Percentiles rank a stretch among this genome's conserved stretches.
phyloP scores from a whole-genome alignment of 2,888 invertebrate species.

The Drosophila barbarae region DNA sequence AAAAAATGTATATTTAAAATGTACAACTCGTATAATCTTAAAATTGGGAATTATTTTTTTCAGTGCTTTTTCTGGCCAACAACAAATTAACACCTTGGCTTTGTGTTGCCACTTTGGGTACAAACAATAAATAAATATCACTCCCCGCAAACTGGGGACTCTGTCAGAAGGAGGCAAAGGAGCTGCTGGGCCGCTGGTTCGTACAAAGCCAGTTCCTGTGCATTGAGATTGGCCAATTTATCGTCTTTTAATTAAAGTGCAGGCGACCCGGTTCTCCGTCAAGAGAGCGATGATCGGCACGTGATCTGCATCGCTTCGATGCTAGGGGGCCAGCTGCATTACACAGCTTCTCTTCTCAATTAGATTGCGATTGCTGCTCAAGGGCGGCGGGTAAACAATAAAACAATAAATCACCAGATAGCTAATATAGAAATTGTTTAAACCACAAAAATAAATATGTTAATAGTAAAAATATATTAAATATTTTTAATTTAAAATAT shows the following conservation, averaged over 20 bases:
- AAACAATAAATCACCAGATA: background rate
- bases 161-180: slow-evolving; percentile 56
- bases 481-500: no score
- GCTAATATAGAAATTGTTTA: background rate
- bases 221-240: slow-evolving; percentile 75
- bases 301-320: slow-evolving; percentile 23
- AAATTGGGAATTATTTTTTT: no score
- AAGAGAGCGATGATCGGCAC: slow-evolving; percentile 43
- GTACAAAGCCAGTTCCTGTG: slow-evolving; percentile 35
- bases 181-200: slow-evolving; percentile 8
- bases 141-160: slow-evolving; percentile 35
- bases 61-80: slow-evolving; percentile 48
- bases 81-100: slow-evolving; percentile 77
- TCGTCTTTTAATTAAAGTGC: slow-evolving; percentile 79
- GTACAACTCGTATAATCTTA: no score
- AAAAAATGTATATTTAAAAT: background rate
- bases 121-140: slow-evolving; percentile 77
- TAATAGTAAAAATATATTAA: no score
- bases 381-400: no score
- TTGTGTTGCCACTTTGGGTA: slow-evolving; percentile 74
- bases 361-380: slow-evolving; percentile 30
- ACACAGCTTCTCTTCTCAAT: slow-evolving; percentile 39
- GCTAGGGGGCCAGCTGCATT: slow-evolving; percentile 37
- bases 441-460: no score
- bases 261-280: slow-evolving; percentile 72